Conservation (phyloP, 2,113 vertebrate species). For the Xerus inauris region DNA sequence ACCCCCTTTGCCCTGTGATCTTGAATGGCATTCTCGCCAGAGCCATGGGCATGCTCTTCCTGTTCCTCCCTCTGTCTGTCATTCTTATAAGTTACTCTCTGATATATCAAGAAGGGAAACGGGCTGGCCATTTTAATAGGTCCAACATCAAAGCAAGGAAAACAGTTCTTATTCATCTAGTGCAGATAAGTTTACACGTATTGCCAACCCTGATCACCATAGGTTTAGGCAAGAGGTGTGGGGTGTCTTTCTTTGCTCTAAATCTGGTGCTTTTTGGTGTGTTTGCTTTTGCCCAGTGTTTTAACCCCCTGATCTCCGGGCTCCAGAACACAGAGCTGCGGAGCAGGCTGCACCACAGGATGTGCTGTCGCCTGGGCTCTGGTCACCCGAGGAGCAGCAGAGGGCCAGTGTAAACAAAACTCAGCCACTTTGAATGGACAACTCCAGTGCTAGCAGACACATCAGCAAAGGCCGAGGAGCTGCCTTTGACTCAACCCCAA, state of each 20-base stretch:
- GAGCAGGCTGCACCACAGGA: slow-evolving; percentile 42
- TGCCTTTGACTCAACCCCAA: background rate
- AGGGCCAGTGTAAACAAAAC: background rate
- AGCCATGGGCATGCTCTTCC: slow-evolving; percentile 67
- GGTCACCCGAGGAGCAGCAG: background rate
- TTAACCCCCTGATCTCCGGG: slow-evolving; percentile 86
- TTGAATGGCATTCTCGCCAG: slow-evolving; percentile 36
- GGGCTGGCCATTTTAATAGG: slow-evolving; percentile 82
- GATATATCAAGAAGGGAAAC: slow-evolving; percentile 82
- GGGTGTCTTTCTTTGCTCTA: slow-evolving; percentile 59
- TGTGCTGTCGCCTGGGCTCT: background rate
- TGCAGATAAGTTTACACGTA: slow-evolving; percentile 84
- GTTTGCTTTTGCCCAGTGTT: slow-evolving; percentile 83
- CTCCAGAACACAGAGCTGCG: slow-evolving; percentile 82
- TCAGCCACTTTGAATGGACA: background rate
- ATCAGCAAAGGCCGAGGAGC: background rate
- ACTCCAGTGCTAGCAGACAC: background rate
- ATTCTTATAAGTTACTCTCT: slow-evolving; percentile 79
- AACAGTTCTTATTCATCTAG: slow-evolving; percentile 81
- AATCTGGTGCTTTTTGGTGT: slow-evolving; percentile 78
- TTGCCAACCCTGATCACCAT: slow-evolving; percentile 80
- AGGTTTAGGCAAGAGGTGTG: slow-evolving; percentile 70
- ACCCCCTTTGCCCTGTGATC: slow-evolving; percentile 64
- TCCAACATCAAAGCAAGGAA: slow-evolving; percentile 81
- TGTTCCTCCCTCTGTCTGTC: slow-evolving; percentile 69